Conservation (phyloP, 2,888 invertebrate species). For the Orthonevra nobilis region DNA sequence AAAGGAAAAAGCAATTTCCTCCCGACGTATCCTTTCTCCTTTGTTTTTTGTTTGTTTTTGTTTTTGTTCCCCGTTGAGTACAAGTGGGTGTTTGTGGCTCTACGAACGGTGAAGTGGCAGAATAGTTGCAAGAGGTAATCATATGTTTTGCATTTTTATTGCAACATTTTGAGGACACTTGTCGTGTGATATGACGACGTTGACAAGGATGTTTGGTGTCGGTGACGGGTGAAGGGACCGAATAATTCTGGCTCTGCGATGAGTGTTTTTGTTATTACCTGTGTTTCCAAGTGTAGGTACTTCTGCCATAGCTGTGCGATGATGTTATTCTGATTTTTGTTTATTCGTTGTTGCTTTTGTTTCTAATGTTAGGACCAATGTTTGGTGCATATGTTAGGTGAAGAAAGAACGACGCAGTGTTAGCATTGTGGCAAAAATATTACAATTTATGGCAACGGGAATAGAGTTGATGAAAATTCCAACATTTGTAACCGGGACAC, state of each 20-base stretch:
- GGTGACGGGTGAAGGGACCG: slow-evolving; percentile 7
- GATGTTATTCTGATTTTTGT: slow-evolving; percentile 48
- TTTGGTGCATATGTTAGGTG: slow-evolving; percentile 17
- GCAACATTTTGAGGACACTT: slow-evolving; percentile 70
- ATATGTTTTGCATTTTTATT: slow-evolving; percentile 70
- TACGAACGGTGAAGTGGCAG: slow-evolving; percentile 26
- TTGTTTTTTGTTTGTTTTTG: slow-evolving; percentile 12
- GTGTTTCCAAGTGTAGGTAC: slow-evolving; percentile 58
- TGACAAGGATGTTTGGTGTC: slow-evolving; percentile 50
- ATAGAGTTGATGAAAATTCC: slow-evolving; percentile 37
- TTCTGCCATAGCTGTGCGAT: slow-evolving; percentile 50
- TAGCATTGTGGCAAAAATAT: slow-evolving; percentile 43
- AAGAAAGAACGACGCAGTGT: slow-evolving; percentile 1
- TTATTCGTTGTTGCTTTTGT: background rate
- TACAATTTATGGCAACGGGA: slow-evolving; percentile 46
- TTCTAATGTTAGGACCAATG: slow-evolving; percentile 6
- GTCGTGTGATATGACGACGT: slow-evolving; percentile 68
- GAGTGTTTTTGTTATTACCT: slow-evolving; percentile 69
- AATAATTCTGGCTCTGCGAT: slow-evolving; percentile 35
- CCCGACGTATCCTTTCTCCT: slow-evolving; percentile 55
- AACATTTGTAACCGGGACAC: slow-evolving; percentile 23
- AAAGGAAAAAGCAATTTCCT: slow-evolving; percentile 70
- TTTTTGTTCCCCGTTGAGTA: slow-evolving; percentile 19
- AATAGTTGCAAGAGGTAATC: slow-evolving; percentile 64
- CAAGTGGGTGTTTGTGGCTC: slow-evolving; percentile 16